These are phyloP conservation scores for Oligia fasciuncula DNA, from an alignment of 2,888 invertebrate species.

Conservation along the genomic window DNA sequence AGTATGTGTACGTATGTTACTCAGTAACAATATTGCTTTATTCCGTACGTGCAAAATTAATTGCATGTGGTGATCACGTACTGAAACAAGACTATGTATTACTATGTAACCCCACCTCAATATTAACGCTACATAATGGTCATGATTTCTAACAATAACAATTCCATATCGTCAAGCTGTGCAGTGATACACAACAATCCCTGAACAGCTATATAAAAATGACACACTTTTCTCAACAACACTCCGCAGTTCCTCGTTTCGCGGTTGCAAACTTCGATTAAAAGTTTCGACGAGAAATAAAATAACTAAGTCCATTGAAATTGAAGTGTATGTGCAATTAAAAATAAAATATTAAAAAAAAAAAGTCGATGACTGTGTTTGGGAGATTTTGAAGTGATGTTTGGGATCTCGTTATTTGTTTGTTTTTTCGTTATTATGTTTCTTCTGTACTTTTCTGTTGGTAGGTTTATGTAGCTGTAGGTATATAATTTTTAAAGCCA, in stretches of 20 bases:
- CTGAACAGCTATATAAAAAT: constrained; percentile 27
- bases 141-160: background rate
- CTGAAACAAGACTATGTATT: background rate
- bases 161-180: background rate
- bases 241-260: background rate
- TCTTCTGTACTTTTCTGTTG: background rate
- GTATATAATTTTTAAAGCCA: background rate
- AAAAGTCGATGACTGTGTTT: constrained; percentile 1
- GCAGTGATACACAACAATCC: constrained; percentile 1
- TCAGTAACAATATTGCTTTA: background rate
- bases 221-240: constrained; percentile 9
- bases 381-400: background rate
- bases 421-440: background rate
- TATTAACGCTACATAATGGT: background rate
- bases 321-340: constrained; percentile 29
- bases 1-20: background rate
- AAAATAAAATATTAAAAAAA: constrained; percentile 8
- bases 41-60: constrained; percentile 1
- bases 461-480: background rate
- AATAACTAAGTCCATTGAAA: constrained; percentile 22
- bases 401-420: constrained; percentile 11
- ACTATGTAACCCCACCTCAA: background rate
- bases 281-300: constrained; percentile 35
- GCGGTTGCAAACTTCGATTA: constrained; percentile 33
- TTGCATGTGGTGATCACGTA: background rate